Base-by-base conservation (phyloP, 2,888 invertebrate genomes). In the Odontothrips loti region DNA sequence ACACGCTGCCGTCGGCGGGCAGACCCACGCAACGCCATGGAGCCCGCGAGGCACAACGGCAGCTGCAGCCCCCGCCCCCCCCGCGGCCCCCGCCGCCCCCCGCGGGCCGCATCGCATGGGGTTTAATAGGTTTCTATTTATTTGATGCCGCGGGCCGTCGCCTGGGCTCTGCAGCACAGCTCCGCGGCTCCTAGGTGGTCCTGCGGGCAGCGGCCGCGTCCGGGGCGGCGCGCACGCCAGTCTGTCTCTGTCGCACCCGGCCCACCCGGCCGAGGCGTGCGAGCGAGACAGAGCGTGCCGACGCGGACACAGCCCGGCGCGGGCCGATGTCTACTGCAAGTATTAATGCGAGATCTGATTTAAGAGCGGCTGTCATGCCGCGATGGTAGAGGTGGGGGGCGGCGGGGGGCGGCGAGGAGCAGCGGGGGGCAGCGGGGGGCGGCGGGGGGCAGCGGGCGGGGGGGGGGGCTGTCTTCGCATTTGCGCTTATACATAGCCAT, bases 261-360 rank as follows among this genome's bases (percentile, higher is more conserved):
- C 34, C 34, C 2, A 6, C 34, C 34, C 34, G 34, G 34, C 34
- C 34, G 6, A 6, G 34, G 3, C 34, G 34, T 43, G 34, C 6
- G 51, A 51, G 51, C 3, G 51, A 51, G 51, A 51, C 15, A 10
- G 51, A 10, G 51, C 15, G 6, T 20, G 51, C 15, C 6, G 51
- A 20, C 51, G 51, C 10, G 51, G 15, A 51, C 23, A 27, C 68
- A 27, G 68, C 68, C 15, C 15, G 12, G 51, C 58, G 58, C 20
- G 20, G 58, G 58, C 58, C 20, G 58, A 4, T 1, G 58, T 58
- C 20, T 17, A n/a, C 20, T 15, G 23, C 68, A 75, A 75, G 68
- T 75, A 75, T 75, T 75, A 75, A 75, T 75, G 68, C 68, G 68
- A 75, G 68, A 75, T 75, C 68, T 75, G 68, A 75, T 75, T 75